phyloP scores from a whole-genome alignment of 2,797 vertebrate genomes.

The Myoxocephalus aenaeus region DNA sequence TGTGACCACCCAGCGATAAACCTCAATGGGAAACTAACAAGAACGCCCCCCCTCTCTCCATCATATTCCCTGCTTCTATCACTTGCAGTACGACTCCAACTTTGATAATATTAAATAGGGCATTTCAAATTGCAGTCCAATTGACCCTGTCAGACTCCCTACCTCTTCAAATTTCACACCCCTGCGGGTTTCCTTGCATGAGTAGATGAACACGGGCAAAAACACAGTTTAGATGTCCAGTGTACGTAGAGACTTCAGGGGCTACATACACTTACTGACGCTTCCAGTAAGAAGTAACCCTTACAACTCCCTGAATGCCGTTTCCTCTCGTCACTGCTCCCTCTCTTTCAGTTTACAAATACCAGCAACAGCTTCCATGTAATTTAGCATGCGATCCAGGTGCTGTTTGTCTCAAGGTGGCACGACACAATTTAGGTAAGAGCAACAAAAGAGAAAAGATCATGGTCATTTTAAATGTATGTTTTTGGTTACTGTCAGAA shows the following conservation, averaged over 20 bases:
- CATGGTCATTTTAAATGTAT: background rate
- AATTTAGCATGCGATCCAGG: slow-evolving; percentile 61
- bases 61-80: slow-evolving; percentile 28
- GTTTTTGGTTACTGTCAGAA: background rate
- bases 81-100: slow-evolving; percentile 24
- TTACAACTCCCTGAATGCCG: slow-evolving; percentile 2
- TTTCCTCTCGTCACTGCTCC: background rate
- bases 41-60: slow-evolving; percentile 7
- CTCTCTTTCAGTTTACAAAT: slow-evolving; percentile 53
- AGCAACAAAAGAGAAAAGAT: background rate
- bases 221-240: slow-evolving; percentile 15
- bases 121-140: slow-evolving; percentile 56
- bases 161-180: slow-evolving; percentile 48
- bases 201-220: slow-evolving; percentile 21
- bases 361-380: slow-evolving; percentile 59
- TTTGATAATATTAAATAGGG: slow-evolving; percentile 66
- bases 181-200: slow-evolving; percentile 26
- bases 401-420: slow-evolving; percentile 42
- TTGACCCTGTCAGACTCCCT: slow-evolving; percentile 48
- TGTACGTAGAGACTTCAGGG: slow-evolving; percentile 17
- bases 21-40: slow-evolving; percentile 59
- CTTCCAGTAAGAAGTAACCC: slow-evolving; percentile 30
- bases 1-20: slow-evolving; percentile 56
- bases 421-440: background rate
- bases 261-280: slow-evolving; percentile 27